These are phyloP conservation scores for Ridgeia piscesae DNA, from an alignment of 1,140 invertebrate genomes.

Conservation along the genomic window DNA sequence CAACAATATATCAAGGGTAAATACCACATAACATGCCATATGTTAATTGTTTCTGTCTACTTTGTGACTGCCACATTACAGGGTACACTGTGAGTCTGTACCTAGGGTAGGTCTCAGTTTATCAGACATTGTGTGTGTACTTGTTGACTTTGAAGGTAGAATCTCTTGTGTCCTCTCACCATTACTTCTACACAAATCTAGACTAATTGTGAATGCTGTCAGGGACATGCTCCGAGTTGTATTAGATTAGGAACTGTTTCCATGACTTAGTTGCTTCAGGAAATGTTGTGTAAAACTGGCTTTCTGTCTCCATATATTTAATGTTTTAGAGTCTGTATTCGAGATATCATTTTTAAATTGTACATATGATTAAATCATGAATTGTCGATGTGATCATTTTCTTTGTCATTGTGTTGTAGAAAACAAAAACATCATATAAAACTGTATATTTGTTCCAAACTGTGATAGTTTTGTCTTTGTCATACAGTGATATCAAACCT, in stretches of 20 bases:
- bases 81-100: too few species aligned
- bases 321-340: background rate
- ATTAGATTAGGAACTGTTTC: background rate
- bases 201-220: background rate
- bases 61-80: background rate
- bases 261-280: background rate
- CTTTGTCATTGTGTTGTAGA: background rate
- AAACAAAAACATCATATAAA: background rate
- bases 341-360: background rate
- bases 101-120: background rate
- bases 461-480: background rate
- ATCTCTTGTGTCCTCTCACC: background rate
- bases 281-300: background rate
- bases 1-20: background rate
- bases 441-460: background rate
- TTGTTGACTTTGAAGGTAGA: background rate
- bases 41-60: background rate
- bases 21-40: background rate
- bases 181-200: background rate
- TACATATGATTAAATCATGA: background rate
- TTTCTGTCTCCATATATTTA: background rate
- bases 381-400: background rate
- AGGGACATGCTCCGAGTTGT: background rate
- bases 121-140: background rate
- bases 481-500: background rate